Conservation (phyloP, 2,113 vertebrate species). For the Pogonocichla stellata region DNA sequence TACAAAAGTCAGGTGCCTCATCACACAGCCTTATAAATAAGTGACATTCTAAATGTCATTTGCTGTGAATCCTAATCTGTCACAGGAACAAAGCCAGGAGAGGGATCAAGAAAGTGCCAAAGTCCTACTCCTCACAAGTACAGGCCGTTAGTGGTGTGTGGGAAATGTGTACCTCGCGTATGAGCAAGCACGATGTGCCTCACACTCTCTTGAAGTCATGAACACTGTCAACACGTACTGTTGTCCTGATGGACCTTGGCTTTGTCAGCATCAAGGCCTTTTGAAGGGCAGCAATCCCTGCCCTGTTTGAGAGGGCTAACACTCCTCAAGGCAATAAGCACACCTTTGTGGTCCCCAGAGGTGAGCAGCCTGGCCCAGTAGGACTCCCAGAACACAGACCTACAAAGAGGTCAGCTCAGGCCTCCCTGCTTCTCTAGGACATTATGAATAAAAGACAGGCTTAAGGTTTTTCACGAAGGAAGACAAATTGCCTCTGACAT, state of each 20-base stretch:
- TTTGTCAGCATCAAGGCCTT: background rate
- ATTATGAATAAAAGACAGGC: background rate
- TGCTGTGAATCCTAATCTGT: background rate
- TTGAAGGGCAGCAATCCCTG: background rate
- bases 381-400: background rate
- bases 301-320: background rate
- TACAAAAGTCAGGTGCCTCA: background rate
- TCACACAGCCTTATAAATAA: background rate
- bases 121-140: background rate
- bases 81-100: background rate
- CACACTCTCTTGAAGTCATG: background rate
- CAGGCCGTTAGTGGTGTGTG: rapidly evolving
- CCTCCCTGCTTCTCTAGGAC: background rate
- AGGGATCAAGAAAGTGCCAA: background rate
- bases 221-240: rapidly evolving
- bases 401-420: background rate
- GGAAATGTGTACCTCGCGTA: rapidly evolving
- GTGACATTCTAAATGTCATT: background rate
- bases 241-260: background rate
- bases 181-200: background rate
- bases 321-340: background rate
- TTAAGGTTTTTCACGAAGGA: background rate
- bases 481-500: background rate
- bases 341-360: background rate
- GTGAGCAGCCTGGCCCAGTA: background rate